Evolutionary conservation across 2,797 vertebrate genomes (phyloP).

Genomic region (Lycodopsis pacificus): DNA sequence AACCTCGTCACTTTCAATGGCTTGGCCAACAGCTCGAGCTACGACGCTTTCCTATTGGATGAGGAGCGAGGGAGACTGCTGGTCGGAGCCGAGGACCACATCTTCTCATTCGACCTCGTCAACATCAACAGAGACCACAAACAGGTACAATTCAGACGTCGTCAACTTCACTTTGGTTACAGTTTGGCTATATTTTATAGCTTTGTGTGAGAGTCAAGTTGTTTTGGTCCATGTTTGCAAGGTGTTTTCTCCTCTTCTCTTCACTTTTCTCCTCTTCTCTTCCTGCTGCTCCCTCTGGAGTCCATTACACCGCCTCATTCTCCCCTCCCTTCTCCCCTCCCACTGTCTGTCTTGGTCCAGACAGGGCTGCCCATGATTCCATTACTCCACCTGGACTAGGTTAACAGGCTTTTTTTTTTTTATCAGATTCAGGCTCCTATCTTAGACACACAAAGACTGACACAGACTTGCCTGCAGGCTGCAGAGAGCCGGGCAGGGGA

Average conservation of each 20-base stretch:
- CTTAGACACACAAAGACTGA: slow-evolving; percentile 66
- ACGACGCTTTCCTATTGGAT: slow-evolving; percentile 95
- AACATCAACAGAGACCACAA: slow-evolving; percentile 95
- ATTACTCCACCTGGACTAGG: slow-evolving; percentile 80
- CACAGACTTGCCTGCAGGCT: slow-evolving; percentile 63
- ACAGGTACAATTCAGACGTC: slow-evolving; percentile 84
- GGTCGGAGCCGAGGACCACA: slow-evolving; percentile 96
- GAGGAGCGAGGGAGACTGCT: slow-evolving; percentile 94
- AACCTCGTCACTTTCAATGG: slow-evolving; percentile 94
- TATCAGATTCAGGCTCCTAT: slow-evolving; percentile 75
- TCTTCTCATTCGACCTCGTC: slow-evolving; percentile 97
- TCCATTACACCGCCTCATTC: slow-evolving; percentile 68
- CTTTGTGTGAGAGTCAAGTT: background rate
- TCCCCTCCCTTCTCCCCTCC: slow-evolving; percentile 50
- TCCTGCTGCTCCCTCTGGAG: slow-evolving; percentile 62
- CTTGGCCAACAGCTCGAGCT: slow-evolving; percentile 94
- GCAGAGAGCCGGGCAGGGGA: slow-evolving; percentile 54
- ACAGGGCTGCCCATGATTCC: slow-evolving; percentile 76
- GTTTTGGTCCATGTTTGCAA: background rate
- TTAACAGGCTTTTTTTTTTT: slow-evolving; percentile 82
- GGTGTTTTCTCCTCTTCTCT: slow-evolving; percentile 1
- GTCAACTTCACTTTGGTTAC: background rate
- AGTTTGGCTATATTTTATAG: background rate
- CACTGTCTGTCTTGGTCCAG: slow-evolving; percentile 70
- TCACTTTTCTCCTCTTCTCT: background rate